Evolutionary conservation across 2,888 invertebrate genomes (phyloP).

Genomic region (Macaria liturata): DNA sequence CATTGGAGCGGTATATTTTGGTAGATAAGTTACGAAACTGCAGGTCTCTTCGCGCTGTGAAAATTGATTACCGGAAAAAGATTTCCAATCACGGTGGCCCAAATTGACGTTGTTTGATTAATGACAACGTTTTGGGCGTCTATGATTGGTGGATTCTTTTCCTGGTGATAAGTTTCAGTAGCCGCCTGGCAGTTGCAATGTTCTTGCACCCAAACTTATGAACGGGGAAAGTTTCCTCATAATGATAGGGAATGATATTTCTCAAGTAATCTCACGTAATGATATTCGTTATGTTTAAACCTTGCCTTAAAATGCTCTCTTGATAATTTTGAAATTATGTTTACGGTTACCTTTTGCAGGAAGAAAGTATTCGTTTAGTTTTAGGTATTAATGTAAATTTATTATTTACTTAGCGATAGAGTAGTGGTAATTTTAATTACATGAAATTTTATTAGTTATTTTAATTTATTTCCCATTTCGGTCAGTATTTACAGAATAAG

Average conservation of each 20-base stretch:
- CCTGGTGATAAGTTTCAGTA: too few relatives aligned
- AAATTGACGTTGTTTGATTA: too few relatives aligned
- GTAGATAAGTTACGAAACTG: constrained; percentile 29
- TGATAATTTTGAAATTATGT: constrained; percentile 72
- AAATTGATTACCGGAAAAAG: too few relatives aligned
- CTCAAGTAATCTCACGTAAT: constrained; percentile 43
- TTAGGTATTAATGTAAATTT: constrained; percentile 73
- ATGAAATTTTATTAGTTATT: constrained; percentile 60
- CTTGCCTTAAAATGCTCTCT: constrained; percentile 82
- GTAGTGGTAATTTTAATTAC: constrained; percentile 51
- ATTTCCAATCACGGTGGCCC: too few relatives aligned
- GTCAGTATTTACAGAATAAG: constrained; percentile 82
- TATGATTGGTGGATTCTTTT: too few relatives aligned
- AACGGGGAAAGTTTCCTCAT: constrained; percentile 4
- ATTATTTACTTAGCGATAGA: constrained; percentile 66
- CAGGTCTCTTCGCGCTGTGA: not conserved
- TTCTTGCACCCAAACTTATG: constrained; percentile 6
- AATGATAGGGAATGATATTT: constrained; percentile 1
- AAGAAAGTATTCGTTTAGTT: constrained; percentile 80
- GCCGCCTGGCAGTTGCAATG: not conserved
- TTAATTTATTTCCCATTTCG: constrained; percentile 82
- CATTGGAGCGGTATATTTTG: constrained; percentile 29
- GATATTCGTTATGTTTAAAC: constrained; percentile 52
- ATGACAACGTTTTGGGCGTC: too few relatives aligned
- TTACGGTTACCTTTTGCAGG: constrained; percentile 81